Evolutionary conservation across 2,113 vertebrate genomes (phyloP), one percentile per base, ranked within the genome.

Genomic region (Cygnus buccinator): DNA sequence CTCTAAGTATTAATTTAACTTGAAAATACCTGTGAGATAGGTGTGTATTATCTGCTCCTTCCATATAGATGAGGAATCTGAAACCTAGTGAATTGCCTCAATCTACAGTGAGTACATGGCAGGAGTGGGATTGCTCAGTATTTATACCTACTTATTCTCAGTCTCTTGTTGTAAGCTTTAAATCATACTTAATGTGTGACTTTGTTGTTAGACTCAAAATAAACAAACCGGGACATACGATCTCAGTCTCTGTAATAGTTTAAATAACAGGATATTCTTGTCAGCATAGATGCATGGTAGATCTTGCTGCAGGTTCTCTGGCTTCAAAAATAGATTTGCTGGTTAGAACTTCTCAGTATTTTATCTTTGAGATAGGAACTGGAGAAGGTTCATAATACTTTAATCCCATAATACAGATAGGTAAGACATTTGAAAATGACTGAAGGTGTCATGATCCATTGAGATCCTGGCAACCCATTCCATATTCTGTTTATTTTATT

Each of bases 401-500:
- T 81, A 87, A 94, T 90, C 28, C 26, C 11, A 84, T 58, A 73
- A 52, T 66, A 62, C 39, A 87, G 86, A 79, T 44, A 81, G 77
- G 70, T 89, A 90, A 93, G 73, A 11, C 46, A 76, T 87, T 87
- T 21, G 16, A 8, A 92, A 83, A 87, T 65, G 77, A 46, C 79
- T 84, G 62, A 20, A 93, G 73, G 18, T 92, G 67, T 92, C 31
- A 17, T 33, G 50, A 93, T 78, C 72, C 54, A 70, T 84, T 41
- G 43, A 70, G 50, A 43, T 72, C 41, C 48, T 3, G 68, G 87
- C 75, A 96, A 77, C 23, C 28, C 79, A 90, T 96, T 94, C n/a
- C 61, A 8, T 84, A 88, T 90, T 95, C 75, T 90, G 67, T 93
- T 96, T 93, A 87, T 85, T 93, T 83, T 79, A 35, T 50, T 90